Evolutionary conservation across 2,113 vertebrate genomes (phyloP).

Genomic region (Pristiophorus japonicus): DNA sequence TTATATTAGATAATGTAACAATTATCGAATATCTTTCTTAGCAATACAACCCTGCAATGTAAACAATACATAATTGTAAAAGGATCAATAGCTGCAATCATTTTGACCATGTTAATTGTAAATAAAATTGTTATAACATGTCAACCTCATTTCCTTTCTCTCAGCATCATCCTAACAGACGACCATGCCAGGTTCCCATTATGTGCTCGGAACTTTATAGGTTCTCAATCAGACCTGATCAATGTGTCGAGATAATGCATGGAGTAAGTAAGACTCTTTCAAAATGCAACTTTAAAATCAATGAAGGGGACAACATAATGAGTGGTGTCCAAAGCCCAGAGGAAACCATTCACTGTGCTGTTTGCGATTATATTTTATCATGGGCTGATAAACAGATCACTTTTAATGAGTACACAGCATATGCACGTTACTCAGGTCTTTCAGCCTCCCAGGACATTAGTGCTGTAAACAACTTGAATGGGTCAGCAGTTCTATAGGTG

Average conservation of each 20-base stretch:
- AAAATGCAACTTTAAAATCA: conserved; percentile 82
- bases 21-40: conserved; percentile 99
- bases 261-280: conserved; percentile 85
- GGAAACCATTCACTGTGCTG: conserved; percentile 64
- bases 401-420: conserved; percentile 64
- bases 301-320: conserved; percentile 86
- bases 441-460: conserved; percentile 27
- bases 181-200: conserved; percentile 85
- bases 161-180: conserved; percentile 79
- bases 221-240: conserved; percentile 98
- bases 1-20: conserved; percentile 99
- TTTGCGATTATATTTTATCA: conserved; percentile 47
- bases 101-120: conserved; percentile 98
- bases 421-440: conserved; percentile 47
- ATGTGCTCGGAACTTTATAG: conserved; percentile 87
- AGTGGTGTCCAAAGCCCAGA: conserved; percentile 79
- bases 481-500: conserved; percentile 37
- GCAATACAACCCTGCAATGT: conserved; percentile 98
- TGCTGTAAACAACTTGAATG: conserved; percentile 30
- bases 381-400: conserved; percentile 54
- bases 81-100: conserved; percentile 98
- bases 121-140: conserved; percentile 83
- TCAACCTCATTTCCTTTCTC: conserved; percentile 76
- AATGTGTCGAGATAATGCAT: conserved; percentile 98
- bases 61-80: conserved; percentile 99